Evolutionary conservation across 2,888 invertebrate species (phyloP), one percentile per base, ranked within the genome.

Genomic region (Spodoptera picta): DNA sequence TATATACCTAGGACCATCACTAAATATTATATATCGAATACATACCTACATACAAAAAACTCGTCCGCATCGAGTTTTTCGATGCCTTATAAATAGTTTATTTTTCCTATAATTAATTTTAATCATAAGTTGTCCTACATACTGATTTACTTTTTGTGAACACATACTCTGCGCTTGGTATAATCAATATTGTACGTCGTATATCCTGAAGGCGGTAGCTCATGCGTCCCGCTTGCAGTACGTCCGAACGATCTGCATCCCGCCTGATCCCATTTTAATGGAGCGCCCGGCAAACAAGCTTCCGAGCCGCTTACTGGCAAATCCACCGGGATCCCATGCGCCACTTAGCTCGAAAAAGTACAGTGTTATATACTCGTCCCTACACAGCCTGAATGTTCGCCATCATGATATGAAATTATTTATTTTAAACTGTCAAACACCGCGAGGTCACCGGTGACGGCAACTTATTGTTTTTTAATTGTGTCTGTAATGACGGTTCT

Each of bases 231-330:
- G 81, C 73, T 71, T 80, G 84, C 84, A 84, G 81, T 79, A 83
- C 83, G 91, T 91, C 92, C 93, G 86, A 85, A 88, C 91, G 91
- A 94, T 94, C 92, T 94, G 93, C 94, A 94, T 94, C 92, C 89
- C 85, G 84, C 83, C 91, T 94, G 94, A 94, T 94, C 94, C 94
- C 87, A 93, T 94, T 94, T 94, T 94, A 94, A 94, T 94, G 93
- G 94, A 94, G 91, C 92, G 91, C 92, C 91, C 90, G 91, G 94
- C 93, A 94, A 94, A 94, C 93, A 94, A 91, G 92, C 92, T 92
- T 88, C 87, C 75, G 88, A 90, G 90, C 90, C 89, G 94, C 94
- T 93, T 93, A 92, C 92, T 83, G 89, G 87, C 86, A 94, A 94
- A 94, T 93, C 93, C 93, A 85, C 85, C 80, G 86, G 87, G 90